Evolutionary conservation across 1,140 invertebrate species (phyloP).

Genomic region (Oncopodura yosiiana): DNA sequence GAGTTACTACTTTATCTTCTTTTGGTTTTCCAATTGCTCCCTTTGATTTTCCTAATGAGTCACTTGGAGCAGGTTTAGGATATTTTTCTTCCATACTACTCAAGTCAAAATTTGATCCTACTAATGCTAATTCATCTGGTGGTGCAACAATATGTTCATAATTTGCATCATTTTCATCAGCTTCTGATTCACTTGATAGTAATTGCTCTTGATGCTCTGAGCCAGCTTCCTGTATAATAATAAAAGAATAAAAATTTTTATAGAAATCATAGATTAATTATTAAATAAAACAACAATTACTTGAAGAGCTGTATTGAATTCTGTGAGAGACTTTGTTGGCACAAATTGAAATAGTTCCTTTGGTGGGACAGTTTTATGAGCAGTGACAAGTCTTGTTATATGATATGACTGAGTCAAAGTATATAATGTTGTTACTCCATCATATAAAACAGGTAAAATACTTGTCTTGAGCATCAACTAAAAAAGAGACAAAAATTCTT

Average conservation of each 20-base stretch:
- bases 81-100: conserved; percentile 52
- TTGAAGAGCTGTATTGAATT: conserved; percentile 61
- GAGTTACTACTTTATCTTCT: background rate
- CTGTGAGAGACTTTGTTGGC: conserved; percentile 73
- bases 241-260: conserved; percentile 1
- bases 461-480: conserved; percentile 69
- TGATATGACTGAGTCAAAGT: conserved; percentile 80
- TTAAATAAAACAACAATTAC: conserved; percentile 18
- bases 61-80: conserved; percentile 5
- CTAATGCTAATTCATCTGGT: conserved; percentile 47
- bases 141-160: conserved; percentile 54
- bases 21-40: conserved; percentile 28
- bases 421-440: conserved; percentile 46
- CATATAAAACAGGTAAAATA: conserved; percentile 63
- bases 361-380: conserved; percentile 75
- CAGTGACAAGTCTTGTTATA: conserved; percentile 70
- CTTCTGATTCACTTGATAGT: conserved; percentile 69
- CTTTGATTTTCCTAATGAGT: conserved; percentile 36
- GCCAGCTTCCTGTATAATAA: conserved; percentile 66
- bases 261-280: background rate
- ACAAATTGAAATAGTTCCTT: conserved; percentile 76
- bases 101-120: conserved; percentile 57
- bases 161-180: conserved; percentile 65
- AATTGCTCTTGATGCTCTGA: conserved; percentile 49
- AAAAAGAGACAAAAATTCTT: conserved; percentile 1